Base-by-base conservation (phyloP, 2,113 vertebrate species). In the Orycteropus afer region DNA sequence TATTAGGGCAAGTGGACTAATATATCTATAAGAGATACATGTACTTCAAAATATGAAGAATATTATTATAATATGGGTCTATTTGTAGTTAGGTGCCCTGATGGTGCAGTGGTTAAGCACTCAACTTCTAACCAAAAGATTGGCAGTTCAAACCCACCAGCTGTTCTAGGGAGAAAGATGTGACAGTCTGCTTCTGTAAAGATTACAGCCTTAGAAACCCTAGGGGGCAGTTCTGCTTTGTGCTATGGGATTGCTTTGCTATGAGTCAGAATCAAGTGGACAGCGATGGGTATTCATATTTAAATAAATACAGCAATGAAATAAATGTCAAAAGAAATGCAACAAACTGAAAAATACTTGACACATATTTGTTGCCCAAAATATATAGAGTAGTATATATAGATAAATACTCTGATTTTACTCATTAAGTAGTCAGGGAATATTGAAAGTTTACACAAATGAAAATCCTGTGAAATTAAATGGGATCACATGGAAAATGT, bases 301-400 rank as follows among this genome's bases (percentile, higher is more conserved):
- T 91, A 83, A 91, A 71, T 65, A 88, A 53, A n/a, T 80, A 71
- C 17, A 73, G 76, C 2, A 84, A 78, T 57, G 59, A 63, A 40
- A 79, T 71, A 91, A 94, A 76, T 90, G 40, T 84, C n/a, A 86
- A 86, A 88, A 61, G 73, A 11, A 89, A 91, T 69, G 15, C 10
- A 29, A 55, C n/a, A 82, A 95, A 91, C 69, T 63, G 34, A 63
- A 89, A 71, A 85, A 47, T 49, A 42, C 17, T 93, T 23, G 80
- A 47, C 13, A 34, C 4, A 11, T 69, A 14, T 49, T 85, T 88
- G 77, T n/a, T 91, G 45, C 32, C 12, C 65, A 27, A 79, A 76
- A 77, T 80, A 51, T 23, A 34, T 80, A 37, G 37, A 80, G 25
- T 67, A 69, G 69, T 86, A 49, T 40, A 34, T 89, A 69, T 29